Evolutionary conservation across 2,888 invertebrate species (phyloP).

Genomic region (Hyalella azteca): DNA sequence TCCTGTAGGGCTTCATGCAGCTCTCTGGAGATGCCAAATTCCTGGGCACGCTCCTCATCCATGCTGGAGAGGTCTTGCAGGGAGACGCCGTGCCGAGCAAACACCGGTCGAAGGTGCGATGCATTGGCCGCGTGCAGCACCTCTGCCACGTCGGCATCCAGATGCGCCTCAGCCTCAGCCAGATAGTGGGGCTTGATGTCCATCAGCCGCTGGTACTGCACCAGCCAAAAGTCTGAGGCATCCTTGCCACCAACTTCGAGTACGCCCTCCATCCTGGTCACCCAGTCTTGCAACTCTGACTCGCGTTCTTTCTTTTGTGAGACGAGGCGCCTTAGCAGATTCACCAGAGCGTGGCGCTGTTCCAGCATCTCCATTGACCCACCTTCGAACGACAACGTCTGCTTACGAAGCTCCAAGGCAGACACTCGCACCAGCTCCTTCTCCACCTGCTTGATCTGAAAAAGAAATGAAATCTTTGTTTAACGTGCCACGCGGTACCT

Average conservation of each 20-base stretch:
- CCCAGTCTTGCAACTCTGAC: slow-evolving; percentile 43
- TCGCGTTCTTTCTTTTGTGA: slow-evolving; percentile 49
- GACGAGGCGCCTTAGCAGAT: slow-evolving; percentile 49
- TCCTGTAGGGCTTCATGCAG: slow-evolving; percentile 49
- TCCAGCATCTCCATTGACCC: slow-evolving; percentile 53
- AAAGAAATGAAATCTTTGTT: background rate
- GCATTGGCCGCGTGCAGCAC: slow-evolving; percentile 46
- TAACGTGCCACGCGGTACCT: too few relatives aligned
- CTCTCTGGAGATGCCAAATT: slow-evolving; percentile 46
- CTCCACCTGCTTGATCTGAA: slow-evolving; percentile 54
- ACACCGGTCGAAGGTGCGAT: slow-evolving; percentile 48
- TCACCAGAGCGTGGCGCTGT: slow-evolving; percentile 50
- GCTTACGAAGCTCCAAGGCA: slow-evolving; percentile 53
- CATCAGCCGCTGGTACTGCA: slow-evolving; percentile 55
- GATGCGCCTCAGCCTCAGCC: slow-evolving; percentile 44
- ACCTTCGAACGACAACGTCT: slow-evolving; percentile 46
- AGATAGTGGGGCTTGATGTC: slow-evolving; percentile 53
- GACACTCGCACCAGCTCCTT: slow-evolving; percentile 52
- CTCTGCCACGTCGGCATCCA: slow-evolving; percentile 22
- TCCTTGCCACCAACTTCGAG: slow-evolving; percentile 36
- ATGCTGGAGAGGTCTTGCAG: slow-evolving; percentile 42
- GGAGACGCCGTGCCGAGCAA: slow-evolving; percentile 48
- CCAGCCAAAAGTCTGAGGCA: slow-evolving; percentile 53
- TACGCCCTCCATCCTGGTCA: slow-evolving; percentile 39
- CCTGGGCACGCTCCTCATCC: slow-evolving; percentile 48